These are phyloP conservation scores for silkworm (Bombyx mori) DNA, from an alignment of 1,140 invertebrate species.

Conservation along the genomic window ASM3026992v2 NC_085109.1:7054501-7055000, in stretches of 20 bases:
- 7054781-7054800: constrained; percentile 6
- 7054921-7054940: background rate
- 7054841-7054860: constrained; percentile 4
- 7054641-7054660: constrained; percentile 22
- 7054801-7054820: constrained; percentile 1
- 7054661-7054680: constrained; percentile 17
- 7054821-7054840: constrained; percentile 1
- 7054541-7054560: too few relatives aligned
- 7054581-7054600: constrained; percentile 9
- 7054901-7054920: background rate
- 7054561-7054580: background rate
- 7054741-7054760: constrained; percentile 18
- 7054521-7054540: too few relatives aligned
- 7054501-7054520: too few relatives aligned
- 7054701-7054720: constrained; percentile 23
- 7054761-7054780: constrained; percentile 7
- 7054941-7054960: background rate
- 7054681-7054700: constrained; percentile 17
- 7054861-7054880: background rate
- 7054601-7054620: constrained; percentile 17
- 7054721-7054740: constrained; percentile 22
- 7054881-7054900: background rate
- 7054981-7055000: background rate
- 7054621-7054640: constrained; percentile 21
- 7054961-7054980: background rate